Percentiles rank a stretch among this genome's conserved stretches.
Conservation (phyloP, 2,888 invertebrate genomes). For the Eucriotettix oculatus region DNA sequence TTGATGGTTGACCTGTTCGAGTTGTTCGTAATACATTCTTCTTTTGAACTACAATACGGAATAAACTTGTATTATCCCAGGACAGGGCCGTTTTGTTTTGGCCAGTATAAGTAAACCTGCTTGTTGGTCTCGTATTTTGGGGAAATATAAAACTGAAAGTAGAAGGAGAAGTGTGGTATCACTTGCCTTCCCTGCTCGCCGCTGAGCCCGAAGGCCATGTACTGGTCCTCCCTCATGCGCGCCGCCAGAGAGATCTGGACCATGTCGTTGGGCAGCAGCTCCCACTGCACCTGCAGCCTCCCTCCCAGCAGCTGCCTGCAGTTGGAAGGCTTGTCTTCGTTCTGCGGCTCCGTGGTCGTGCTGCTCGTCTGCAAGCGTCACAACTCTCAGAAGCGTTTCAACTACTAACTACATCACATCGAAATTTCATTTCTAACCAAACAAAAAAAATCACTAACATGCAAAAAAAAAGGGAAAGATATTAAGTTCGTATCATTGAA, state of each 20-base stretch:
- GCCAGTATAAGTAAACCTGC: no score
- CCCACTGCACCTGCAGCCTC: constrained; percentile 76
- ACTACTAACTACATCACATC: background rate
- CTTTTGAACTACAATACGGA: no score
- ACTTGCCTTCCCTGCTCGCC: constrained; percentile 43
- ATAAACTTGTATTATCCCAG: no score
- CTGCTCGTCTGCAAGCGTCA: constrained; percentile 53
- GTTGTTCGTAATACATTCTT: no score
- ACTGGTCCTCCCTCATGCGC: constrained; percentile 64
- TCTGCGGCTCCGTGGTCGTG: constrained; percentile 42
- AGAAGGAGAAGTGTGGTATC: no score
- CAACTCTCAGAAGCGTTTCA: background rate
- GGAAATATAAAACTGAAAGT: no score
- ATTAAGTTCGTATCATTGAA: no score
- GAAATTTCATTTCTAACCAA: background rate
- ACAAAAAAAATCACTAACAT: no score
- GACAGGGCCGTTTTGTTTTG: no score
- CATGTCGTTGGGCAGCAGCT: constrained; percentile 50
- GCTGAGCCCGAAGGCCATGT: constrained; percentile 75
- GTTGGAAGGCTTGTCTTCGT: constrained; percentile 41
- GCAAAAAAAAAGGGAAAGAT: no score
- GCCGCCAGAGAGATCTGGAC: constrained; percentile 66
- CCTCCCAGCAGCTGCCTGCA: constrained; percentile 73
- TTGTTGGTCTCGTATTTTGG: no score
- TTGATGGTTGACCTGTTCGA: no score